A percentile compares a stretch with the other conserved stretches of the same genome.
These are phyloP conservation scores for Exaiptasia diaphana DNA, from an alignment of 64 coral and sea anemone species.

Conservation along the genomic window DNA sequence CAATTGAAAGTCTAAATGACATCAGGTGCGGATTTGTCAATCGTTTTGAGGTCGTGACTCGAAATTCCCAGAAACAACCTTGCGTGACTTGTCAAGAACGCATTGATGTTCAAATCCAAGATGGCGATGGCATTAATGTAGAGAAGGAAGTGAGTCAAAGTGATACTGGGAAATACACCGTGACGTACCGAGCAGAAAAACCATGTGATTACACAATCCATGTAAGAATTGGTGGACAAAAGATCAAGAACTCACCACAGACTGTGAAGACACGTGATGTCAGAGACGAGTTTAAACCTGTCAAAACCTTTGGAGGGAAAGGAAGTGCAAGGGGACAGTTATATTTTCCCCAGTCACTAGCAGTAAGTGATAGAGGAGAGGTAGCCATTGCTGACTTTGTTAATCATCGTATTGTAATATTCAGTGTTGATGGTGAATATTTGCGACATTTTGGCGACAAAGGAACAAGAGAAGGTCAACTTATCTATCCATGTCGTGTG, in stretches of 20 bases:
- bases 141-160: neutral
- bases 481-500: constrained; percentile 48
- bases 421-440: constrained; percentile 58
- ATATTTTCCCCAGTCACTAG: constrained; percentile 49
- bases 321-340: constrained; percentile 56
- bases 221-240: neutral
- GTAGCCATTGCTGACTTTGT: constrained; percentile 68
- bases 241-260: neutral
- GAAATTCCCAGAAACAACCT: neutral
- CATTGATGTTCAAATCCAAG: neutral
- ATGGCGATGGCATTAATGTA: neutral
- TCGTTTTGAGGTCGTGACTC: neutral
- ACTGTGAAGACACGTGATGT: neutral
- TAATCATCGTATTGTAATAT: constrained; percentile 75
- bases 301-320: constrained; percentile 59
- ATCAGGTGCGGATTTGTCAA: neutral
- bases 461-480: constrained; percentile 34
- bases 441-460: constrained; percentile 76
- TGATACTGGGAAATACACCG: neutral
- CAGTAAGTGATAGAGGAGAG: constrained; percentile 49
- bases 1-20: neutral
- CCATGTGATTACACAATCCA: neutral
- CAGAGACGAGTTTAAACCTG: neutral
- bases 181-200: neutral
- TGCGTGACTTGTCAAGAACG: neutral